These are phyloP conservation scores for Microchrysa polita DNA, from an alignment of 2,888 invertebrate species.

Conservation along the genomic window DNA sequence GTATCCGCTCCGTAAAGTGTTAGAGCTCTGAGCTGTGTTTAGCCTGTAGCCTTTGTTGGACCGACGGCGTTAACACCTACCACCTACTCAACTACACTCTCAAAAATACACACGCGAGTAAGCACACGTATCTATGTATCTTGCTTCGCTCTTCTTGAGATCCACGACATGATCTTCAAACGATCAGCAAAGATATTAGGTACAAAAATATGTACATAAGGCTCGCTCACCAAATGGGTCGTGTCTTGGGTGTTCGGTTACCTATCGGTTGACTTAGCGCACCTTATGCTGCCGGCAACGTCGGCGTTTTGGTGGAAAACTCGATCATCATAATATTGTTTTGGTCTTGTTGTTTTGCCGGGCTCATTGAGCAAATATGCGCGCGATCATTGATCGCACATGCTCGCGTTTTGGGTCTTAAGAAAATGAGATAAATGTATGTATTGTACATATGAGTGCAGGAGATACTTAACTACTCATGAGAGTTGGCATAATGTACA, in stretches of 20 bases:
- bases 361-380: neutral
- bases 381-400: conserved; percentile 29
- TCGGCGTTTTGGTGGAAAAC: conserved; percentile 22
- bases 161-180: conserved; percentile 25
- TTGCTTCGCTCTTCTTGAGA: conserved; percentile 15
- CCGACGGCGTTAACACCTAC: neutral
- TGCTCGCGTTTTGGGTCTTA: conserved; percentile 17
- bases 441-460: neutral
- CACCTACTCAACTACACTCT: conserved; percentile 13
- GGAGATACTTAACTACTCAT: conserved; percentile 18
- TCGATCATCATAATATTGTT: neutral
- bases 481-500: too few species aligned
- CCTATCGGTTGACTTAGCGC: conserved; percentile 22
- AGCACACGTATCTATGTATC: neutral
- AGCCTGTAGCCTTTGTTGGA: neutral
- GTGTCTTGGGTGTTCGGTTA: conserved; percentile 36
- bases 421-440: conserved; percentile 16
- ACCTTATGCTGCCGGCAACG: conserved; percentile 39
- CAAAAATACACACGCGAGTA: neutral
- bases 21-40: too few species aligned
- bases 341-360: conserved; percentile 17
- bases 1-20: conserved; percentile 33
- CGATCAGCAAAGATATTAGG: neutral
- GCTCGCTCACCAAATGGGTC: conserved; percentile 16
- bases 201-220: conserved; percentile 43